Percentiles rank a stretch among this genome's conserved stretches.
Evolutionary conservation across 2,888 invertebrate species (phyloP).

Genomic region (Maniola hyperantus): DNA sequence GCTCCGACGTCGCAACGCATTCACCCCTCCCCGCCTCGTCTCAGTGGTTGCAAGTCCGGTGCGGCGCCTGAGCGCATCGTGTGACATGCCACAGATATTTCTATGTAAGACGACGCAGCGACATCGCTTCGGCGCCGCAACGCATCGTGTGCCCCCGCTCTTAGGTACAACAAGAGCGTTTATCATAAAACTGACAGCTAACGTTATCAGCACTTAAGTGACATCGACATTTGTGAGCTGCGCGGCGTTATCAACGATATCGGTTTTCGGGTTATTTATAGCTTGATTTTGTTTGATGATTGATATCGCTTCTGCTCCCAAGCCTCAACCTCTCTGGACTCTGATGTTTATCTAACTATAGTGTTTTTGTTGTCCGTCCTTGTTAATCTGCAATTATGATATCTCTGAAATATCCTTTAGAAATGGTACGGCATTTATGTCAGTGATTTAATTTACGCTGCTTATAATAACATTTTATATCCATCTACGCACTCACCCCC

Average conservation of each 20-base stretch:
- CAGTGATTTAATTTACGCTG: no score
- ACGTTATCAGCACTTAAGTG: slow-evolving; percentile 53
- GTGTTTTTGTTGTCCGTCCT: not conserved
- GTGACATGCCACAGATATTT: no score
- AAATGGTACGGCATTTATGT: not conserved
- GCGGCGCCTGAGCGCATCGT: no score
- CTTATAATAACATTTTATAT: no score
- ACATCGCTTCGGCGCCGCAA: no score
- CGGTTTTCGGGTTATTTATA: slow-evolving; percentile 38
- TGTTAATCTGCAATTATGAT: not conserved
- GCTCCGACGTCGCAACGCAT: no score
- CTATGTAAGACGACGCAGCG: no score
- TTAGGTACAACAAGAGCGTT: slow-evolving; percentile 25
- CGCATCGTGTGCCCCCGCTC: no score
- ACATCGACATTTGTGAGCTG: slow-evolving; percentile 48
- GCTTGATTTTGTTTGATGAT: slow-evolving; percentile 31
- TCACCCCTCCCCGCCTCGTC: no score
- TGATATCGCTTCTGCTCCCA: slow-evolving; percentile 20
- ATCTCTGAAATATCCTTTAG: not conserved
- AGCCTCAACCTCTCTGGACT: slow-evolving; percentile 1
- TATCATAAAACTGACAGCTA: slow-evolving; percentile 37
- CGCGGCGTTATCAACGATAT: slow-evolving; percentile 42
- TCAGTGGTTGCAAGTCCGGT: no score
- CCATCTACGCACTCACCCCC: no score
- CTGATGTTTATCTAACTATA: not conserved